Base-by-base conservation (phyloP, 2,888 invertebrate genomes). In the Scaptodrosophila latifasciaeformis region DNA sequence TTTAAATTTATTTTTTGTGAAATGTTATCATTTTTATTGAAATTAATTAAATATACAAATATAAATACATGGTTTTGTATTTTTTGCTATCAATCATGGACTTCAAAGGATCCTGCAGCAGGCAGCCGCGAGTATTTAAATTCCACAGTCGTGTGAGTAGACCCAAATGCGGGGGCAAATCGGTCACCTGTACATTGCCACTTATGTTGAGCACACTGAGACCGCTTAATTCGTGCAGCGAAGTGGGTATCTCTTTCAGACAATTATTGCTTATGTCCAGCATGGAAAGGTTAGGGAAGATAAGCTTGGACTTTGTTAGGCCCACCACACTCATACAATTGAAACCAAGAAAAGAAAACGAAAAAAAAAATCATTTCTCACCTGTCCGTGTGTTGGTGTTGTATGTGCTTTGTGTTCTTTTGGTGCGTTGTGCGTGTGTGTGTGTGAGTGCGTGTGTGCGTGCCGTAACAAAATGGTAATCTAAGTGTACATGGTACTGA, bases 111-210 rank as follows among this genome's bases (percentile, higher is more conserved):
- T 97, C 97, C 74, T 92, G 92, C 9, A 97, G 88, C 19, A 91
- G 89, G 82, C 99, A 99, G 2, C 96, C 96, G 37, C 92, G 90
- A 2, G 97, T 94, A 86, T 96, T 96, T 31, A 99, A 88, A 87
- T 97, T 98, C 98, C 99, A 99, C 31, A 99, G 89, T n/a, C 96
- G 91, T 1, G 94, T 93, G 1, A 99, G 89, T 5, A 97, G 88
- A 0, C 99, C 99, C 91, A 99, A 93, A 86, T 97, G 96, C 0
- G 98, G 94, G 0, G 99, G 99, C 49, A 99, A 89, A 81, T 96
- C 94, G 3, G 90, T 90, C 48, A 96, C 91, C 31, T 95, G 95
- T 88, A 88, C 71, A 86, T 85, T 87, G 2, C 87, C 86, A 80
- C 95, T 95, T 43, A 99, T 90, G 84, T 97, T 98, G 31, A 99